Base-by-base conservation (phyloP, 2,888 invertebrate genomes). In the Leptinotarsa haldemani region DNA sequence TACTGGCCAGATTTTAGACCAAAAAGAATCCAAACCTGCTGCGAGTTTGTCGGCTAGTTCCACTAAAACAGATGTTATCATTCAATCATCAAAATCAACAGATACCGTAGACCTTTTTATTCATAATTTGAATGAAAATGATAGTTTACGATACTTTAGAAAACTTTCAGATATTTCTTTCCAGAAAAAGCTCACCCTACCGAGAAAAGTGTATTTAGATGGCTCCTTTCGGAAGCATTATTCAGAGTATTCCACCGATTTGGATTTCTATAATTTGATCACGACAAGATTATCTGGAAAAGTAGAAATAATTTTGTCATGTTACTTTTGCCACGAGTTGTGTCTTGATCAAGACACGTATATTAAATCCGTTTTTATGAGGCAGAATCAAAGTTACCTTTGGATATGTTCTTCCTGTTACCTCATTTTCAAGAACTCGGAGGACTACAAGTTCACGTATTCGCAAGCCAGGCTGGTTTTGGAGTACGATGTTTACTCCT, bases 221-320 rank as follows among this genome's bases (percentile, higher is more conserved):
- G 15, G 13, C 1, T 4, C 13, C 13, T 56, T 56, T 22, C 20
- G 4, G 4, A 56, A 25, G 4, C 12, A 25, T 22, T 56, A 56
- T 13, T 7, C 18, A 20, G 22, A 25, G 15, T 56, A 22, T 20
- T 56, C 56, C 9, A 56, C 56, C 3, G 56, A 56, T 25, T 12
- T 56, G 22, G 56, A 56, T 56, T 56, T 56, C 56, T 56, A 56
- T 56, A 56, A 56, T 15, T 5, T 56, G 20, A 15, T 56, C 4
- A 25, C 20, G 22, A 4, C 12, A 2, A 20, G 0, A 18, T 20
- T 20, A 20, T 20, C 3, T 12, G 22, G n/a, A 16, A 50, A 13
- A 22, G 4, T 13, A 22, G 20, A 20, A 13, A 22, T 56, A 3
- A 22, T 22, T 20, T 22, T 56, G 22, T 1, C 56, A 20, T 56